phyloP scores from a whole-genome alignment of 2,888 invertebrate species.

The Nebria salina region DNA sequence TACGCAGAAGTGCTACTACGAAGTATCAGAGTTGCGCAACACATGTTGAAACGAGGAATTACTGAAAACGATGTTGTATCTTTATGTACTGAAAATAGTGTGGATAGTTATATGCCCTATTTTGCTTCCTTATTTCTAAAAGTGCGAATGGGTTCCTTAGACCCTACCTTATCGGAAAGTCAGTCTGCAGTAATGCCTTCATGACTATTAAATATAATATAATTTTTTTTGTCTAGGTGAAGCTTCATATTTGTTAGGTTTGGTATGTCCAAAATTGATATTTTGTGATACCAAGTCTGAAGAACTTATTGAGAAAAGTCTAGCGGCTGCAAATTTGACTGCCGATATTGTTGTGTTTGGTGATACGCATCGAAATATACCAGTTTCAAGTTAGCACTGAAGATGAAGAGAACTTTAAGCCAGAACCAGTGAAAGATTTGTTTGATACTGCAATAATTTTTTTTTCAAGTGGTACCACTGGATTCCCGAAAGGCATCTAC shows the following conservation, averaged over 20 bases:
- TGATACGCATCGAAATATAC: conserved; percentile 48
- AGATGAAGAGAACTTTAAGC: conserved; percentile 54
- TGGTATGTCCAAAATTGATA: conserved; percentile 55
- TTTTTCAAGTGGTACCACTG: conserved; percentile 51
- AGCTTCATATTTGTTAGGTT: conserved; percentile 52
- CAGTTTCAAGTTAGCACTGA: conserved; percentile 52
- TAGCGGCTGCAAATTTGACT: conserved; percentile 51
- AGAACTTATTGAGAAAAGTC: conserved; percentile 52
- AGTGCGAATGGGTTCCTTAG: conserved; percentile 54
- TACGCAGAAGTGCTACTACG: conserved; percentile 58
- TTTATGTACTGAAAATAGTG: conserved; percentile 63
- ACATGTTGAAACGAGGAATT: conserved; percentile 60
- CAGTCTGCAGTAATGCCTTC: too few relatives aligned
- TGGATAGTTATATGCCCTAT: conserved; percentile 62
- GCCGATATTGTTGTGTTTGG: conserved; percentile 56
- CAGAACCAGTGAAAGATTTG: conserved; percentile 46
- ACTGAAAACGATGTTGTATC: conserved; percentile 62
- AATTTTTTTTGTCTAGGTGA: conserved; percentile 48
- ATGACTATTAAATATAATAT: too few relatives aligned
- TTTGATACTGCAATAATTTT: conserved; percentile 42
- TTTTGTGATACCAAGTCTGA: conserved; percentile 54
- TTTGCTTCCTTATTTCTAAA: conserved; percentile 64
- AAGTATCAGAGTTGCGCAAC: conserved; percentile 62
- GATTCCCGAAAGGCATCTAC: conserved; percentile 50
- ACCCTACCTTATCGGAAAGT: conserved; percentile 52